Conservation (phyloP, 2,113 vertebrate species). For the Siphamia tubifer region DNA sequence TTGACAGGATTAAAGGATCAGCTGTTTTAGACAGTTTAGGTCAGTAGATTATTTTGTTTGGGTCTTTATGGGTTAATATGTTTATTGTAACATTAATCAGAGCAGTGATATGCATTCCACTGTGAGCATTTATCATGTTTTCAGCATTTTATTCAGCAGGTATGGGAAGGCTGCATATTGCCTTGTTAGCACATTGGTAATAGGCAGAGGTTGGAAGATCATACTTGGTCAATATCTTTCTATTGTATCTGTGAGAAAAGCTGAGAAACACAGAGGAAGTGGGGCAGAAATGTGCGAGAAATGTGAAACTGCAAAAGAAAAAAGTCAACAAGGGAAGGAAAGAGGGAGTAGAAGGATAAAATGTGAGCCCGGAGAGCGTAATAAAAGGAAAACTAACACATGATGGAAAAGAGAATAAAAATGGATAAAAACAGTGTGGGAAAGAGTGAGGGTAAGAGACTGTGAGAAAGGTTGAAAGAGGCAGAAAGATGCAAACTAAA, state of each 20-base stretch:
- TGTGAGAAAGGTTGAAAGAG: constrained; percentile 73
- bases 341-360: background rate
- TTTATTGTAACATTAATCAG: too few relatives aligned
- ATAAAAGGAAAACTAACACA: background rate
- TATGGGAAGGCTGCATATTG: constrained; percentile 63
- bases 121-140: constrained; percentile 27
- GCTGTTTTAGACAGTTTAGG: too few relatives aligned
- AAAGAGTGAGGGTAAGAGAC: constrained; percentile 22
- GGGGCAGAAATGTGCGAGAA: background rate
- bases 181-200: constrained; percentile 73
- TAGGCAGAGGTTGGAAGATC: constrained; percentile 66
- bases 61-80: too few relatives aligned
- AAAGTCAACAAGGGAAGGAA: background rate
- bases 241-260: constrained; percentile 60
- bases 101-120: background rate
- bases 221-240: constrained; percentile 60
- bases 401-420: background rate
- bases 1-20: too few relatives aligned
- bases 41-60: too few relatives aligned
- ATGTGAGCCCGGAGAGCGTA: background rate
- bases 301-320: background rate
- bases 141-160: constrained; percentile 37
- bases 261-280: constrained; percentile 9
- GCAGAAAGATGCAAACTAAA: constrained; percentile 51
- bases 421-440: background rate